Evolutionary conservation across 1,140 invertebrate species (phyloP), one percentile per base, ranked within the genome.

Genomic region (Hypothenemus hampei): DNA sequence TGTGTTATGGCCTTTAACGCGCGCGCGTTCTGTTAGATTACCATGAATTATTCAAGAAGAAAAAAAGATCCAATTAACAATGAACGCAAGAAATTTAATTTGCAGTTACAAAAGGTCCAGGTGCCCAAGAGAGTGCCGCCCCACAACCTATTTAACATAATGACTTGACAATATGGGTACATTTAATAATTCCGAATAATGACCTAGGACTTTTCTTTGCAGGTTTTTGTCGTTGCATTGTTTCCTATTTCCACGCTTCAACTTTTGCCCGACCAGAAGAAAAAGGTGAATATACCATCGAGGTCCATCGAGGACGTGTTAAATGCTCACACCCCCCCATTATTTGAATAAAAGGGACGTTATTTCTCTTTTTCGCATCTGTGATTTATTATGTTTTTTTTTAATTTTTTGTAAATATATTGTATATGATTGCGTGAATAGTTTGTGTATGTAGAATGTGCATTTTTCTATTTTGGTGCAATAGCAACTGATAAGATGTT

Each of bases 181-280:
- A 20, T 22, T 2, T 3, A 8, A 20, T 44, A 7, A 19, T 56
- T 52, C 33, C 15, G 46, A 54, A 41, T 36, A 40, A 19, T 4
- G 50, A 13, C 18, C 18, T 1, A 7, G 15, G 10, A 13, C 55
- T 62, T 57, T 65, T 75, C 74, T 67, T 83, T 82, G 37, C 81
- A 86, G 90, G 72, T 91, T 93, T 74, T 80, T 86, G 60, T 91
- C 89, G 37, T 78, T 93, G 60, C 89, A 93, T 69, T 93, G 91
- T 72, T 84, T 83, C 69, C 78, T 93, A 20, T 93, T 90, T 72
- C 89, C 89, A 22, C 79, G 87, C 68, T 86, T 87, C 68, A 80
- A 81, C 61, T 85, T 86, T 71, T 92, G 89, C 68, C 81, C 84
- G 23, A 77, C 35, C 11, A 37, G 18, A 16, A 37, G 35, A 16